Evolutionary conservation across 1,140 invertebrate species (phyloP).

Genomic region (Schmidtea mediterranea): DNA sequence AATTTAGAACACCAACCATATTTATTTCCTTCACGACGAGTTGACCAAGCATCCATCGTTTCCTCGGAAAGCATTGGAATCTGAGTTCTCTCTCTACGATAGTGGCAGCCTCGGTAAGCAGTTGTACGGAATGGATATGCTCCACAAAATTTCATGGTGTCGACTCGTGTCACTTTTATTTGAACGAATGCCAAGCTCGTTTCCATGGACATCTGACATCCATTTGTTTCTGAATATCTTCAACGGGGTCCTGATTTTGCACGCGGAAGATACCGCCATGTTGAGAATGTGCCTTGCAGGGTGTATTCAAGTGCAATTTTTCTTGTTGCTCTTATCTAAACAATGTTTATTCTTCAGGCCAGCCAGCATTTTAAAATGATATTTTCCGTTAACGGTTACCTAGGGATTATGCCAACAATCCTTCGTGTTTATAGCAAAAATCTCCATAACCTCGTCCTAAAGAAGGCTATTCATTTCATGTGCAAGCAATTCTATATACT

Average conservation of each 20-base stretch:
- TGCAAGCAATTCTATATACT: conserved; percentile 93
- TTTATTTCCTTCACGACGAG: conserved; percentile 80
- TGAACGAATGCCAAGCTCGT: conserved; percentile 87
- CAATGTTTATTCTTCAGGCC: conserved; percentile 4
- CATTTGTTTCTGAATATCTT: conserved; percentile 88
- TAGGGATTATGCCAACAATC: conserved; percentile 84
- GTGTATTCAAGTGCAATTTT: conserved; percentile 44
- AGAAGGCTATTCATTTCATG: conserved; percentile 76
- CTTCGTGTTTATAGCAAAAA: conserved; percentile 85
- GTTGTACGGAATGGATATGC: conserved; percentile 63
- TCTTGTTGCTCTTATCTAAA: conserved; percentile 1
- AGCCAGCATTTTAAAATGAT: conserved; percentile 6
- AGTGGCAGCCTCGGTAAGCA: conserved; percentile 63
- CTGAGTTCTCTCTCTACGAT: conserved; percentile 69
- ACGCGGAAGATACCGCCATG: conserved; percentile 80
- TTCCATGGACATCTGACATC: conserved; percentile 83
- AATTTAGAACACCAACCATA: conserved; percentile 19
- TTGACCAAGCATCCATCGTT: conserved; percentile 91
- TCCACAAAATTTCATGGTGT: conserved; percentile 96
- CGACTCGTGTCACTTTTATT: conserved; percentile 80
- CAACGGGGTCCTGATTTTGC: conserved; percentile 77
- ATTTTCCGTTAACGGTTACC: conserved; percentile 37
- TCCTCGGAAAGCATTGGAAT: conserved; percentile 80
- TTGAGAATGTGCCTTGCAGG: conserved; percentile 78
- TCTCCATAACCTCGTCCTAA: conserved; percentile 69